phyloP scores from a whole-genome alignment of 2,797 vertebrate species.

The Chelmon rostratus region DNA sequence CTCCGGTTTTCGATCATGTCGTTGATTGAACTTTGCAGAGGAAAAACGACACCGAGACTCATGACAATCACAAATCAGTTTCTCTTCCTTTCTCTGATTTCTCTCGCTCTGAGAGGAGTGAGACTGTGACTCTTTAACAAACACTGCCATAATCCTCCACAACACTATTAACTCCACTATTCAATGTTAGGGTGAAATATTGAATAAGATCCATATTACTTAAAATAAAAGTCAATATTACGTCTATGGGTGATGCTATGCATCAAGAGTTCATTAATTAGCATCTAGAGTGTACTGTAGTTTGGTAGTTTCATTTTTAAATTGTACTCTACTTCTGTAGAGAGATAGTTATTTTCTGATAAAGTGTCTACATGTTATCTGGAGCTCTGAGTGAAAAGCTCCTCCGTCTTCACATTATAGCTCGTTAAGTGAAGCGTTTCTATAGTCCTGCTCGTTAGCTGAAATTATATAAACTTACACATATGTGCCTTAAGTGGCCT shows the following conservation, averaged over 20 bases:
- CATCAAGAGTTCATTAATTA: conserved; percentile 64
- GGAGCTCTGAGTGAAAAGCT: conserved; percentile 49
- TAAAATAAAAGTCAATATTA: conserved; percentile 28
- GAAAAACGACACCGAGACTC: conserved; percentile 41
- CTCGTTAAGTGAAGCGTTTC: conserved; percentile 69
- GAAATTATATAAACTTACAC: conserved; percentile 68
- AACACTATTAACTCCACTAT: conserved; percentile 71
- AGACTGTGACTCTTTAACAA: conserved; percentile 49
- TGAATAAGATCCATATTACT: conserved; percentile 49
- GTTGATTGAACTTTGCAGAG: conserved; percentile 28
- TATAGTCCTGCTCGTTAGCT: conserved; percentile 68
- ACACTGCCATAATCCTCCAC: conserved; percentile 68
- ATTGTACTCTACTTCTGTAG: conserved; percentile 71
- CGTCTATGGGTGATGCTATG: conserved; percentile 75
- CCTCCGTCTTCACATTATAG: conserved; percentile 69
- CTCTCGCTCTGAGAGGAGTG: conserved; percentile 22
- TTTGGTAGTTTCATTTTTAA: conserved; percentile 68
- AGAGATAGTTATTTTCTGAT: conserved; percentile 76
- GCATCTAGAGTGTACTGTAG: conserved; percentile 72
- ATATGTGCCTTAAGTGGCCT: conserved; percentile 75
- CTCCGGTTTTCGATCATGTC: background rate
- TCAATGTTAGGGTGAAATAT: conserved; percentile 47
- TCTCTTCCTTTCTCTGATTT: conserved; percentile 30
- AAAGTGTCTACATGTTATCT: conserved; percentile 68
- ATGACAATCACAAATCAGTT: conserved; percentile 68